Conservation (phyloP, 2,113 vertebrate species). For the Chauna torquata region DNA sequence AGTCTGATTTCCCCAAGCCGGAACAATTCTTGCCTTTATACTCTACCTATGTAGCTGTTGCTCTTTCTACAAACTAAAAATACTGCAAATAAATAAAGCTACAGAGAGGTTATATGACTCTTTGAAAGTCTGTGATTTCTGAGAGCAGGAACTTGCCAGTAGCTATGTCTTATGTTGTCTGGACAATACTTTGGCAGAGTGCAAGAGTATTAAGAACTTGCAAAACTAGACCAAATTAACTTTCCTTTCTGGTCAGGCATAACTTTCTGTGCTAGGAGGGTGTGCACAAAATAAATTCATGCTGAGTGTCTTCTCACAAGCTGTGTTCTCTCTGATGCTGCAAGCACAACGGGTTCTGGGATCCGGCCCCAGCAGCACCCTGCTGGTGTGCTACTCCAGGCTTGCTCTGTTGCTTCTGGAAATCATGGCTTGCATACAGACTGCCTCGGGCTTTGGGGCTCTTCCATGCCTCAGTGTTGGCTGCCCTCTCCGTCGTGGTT, state of each 20-base stretch:
- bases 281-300: background rate
- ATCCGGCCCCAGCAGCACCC: background rate
- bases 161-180: background rate
- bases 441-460: background rate
- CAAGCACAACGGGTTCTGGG: background rate
- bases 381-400: rapidly evolving
- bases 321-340: background rate
- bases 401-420: background rate
- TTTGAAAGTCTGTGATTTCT: background rate
- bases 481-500: background rate
- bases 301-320: background rate
- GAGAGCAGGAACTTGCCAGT: background rate
- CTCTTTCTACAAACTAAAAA: background rate
- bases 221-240: background rate
- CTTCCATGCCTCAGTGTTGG: background rate
- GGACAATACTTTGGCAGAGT: background rate
- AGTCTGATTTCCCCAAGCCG: slow-evolving; percentile 51
- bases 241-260: background rate
- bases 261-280: background rate
- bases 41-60: slow-evolving; percentile 11
- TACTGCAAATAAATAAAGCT: background rate
- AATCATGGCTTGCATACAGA: rapidly evolving
- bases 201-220: background rate
- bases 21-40: slow-evolving; percentile 44
- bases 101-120: background rate